Percentiles rank a stretch among this genome's conserved stretches.
Conservation (phyloP, 2,888 invertebrate genomes). For the Sicus ferrugineus region DNA sequence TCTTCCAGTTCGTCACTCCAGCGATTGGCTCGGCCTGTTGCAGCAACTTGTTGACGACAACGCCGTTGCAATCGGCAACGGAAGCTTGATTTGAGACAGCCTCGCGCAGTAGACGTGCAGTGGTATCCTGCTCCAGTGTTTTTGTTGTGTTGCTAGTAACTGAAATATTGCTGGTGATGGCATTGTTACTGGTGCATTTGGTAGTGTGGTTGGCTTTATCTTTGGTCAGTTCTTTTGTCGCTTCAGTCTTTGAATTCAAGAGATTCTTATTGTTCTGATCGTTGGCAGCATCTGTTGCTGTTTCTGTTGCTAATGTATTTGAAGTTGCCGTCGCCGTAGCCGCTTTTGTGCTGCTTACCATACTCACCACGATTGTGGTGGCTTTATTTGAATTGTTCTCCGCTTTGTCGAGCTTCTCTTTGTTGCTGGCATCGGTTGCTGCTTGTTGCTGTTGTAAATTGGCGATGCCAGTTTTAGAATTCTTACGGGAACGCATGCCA, state of each 20-base stretch:
- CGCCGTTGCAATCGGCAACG: conserved; percentile 33
- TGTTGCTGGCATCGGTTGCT: conserved; percentile 26
- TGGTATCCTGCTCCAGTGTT: conserved; percentile 46
- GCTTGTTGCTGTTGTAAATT: conserved; percentile 40
- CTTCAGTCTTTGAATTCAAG: conserved; percentile 57
- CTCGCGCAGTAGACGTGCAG: conserved; percentile 58
- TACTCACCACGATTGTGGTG: conserved; percentile 61
- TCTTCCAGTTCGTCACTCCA: conserved; percentile 63
- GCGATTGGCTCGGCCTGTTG: conserved; percentile 50
- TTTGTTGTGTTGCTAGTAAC: conserved; percentile 38
- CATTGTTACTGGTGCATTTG: conserved; percentile 30
- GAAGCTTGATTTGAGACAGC: conserved; percentile 59
- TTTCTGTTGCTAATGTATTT: conserved; percentile 21
- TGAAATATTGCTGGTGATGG: conserved; percentile 5
- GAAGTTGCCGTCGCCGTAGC: conserved; percentile 24
- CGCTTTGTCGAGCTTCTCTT: conserved; percentile 36
- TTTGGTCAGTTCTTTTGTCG: conserved; percentile 27
- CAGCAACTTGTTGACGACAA: conserved; percentile 10
- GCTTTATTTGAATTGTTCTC: conserved; percentile 46
- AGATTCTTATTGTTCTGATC: conserved; percentile 59
- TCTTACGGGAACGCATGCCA: conserved; percentile 59
- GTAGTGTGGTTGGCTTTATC: conserved; percentile 29
- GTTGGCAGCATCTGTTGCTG: conserved; percentile 43
- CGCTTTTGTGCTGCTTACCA: conserved; percentile 51
- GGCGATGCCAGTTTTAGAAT: conserved; percentile 56